phyloP scores from a whole-genome alignment of 1,140 invertebrate species.

The Pseudomyrmex pallidus region DNA sequence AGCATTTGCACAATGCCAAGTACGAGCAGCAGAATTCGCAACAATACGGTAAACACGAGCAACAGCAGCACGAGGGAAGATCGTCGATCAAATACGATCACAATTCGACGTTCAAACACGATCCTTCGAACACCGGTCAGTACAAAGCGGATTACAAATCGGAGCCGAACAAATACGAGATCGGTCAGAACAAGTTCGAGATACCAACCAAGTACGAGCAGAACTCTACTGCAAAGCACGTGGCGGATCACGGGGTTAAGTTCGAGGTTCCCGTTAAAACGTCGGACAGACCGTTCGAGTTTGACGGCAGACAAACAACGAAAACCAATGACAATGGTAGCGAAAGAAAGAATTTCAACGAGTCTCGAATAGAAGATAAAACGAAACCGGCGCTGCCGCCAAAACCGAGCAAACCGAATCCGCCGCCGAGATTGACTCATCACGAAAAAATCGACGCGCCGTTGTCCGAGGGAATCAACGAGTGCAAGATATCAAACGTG shows the following conservation, averaged over 20 bases:
- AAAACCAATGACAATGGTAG: constrained; percentile 71
- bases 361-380: constrained; percentile 79
- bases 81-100: constrained; percentile 74
- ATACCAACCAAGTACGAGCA: constrained; percentile 70
- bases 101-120: constrained; percentile 72
- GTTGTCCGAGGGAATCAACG: constrained; percentile 52
- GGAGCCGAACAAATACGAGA: constrained; percentile 68
- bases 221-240: constrained; percentile 74
- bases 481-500: constrained; percentile 54
- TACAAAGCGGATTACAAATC: constrained; percentile 60
- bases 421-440: constrained; percentile 82
- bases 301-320: constrained; percentile 66
- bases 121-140: constrained; percentile 65
- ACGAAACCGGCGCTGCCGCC: constrained; percentile 83
- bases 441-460: constrained; percentile 80
- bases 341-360: constrained; percentile 74
- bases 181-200: constrained; percentile 65
- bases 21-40: constrained; percentile 73
- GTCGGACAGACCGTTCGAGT: constrained; percentile 79
- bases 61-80: constrained; percentile 55
- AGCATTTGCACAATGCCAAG: constrained; percentile 60
- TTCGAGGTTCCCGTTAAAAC: constrained; percentile 74
- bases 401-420: constrained; percentile 83
- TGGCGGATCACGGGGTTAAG: constrained; percentile 73
- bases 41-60: constrained; percentile 74